Base-by-base conservation (phyloP, 2,113 vertebrate species). In the Thalassoma bifasciatum region DNA sequence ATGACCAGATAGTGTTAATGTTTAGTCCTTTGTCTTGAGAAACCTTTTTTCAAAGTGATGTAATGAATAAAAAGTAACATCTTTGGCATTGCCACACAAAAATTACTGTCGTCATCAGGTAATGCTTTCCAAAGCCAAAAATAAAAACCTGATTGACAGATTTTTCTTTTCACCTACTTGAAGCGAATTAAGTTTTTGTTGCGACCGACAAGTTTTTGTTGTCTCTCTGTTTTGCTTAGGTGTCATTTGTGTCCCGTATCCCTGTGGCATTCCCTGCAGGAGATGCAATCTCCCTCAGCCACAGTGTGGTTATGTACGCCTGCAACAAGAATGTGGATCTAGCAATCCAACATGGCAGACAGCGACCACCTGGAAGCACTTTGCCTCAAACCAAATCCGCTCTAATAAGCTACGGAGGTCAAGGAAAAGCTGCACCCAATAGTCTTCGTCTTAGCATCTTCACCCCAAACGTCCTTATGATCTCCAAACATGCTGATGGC, bases 211-310 rank as follows among this genome's bases (percentile, higher is more conserved):
- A n/a, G n/a, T n/a, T n/a, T n/a, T n/a, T 66, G n/a, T 30, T 38
- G 9, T 68, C 14, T 61, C 17, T 50, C 38, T 70, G 40, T 79
- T 37, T 82, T 74, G 86, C 78, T 86, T 84, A 99, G 98, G 97
- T 99, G 59, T 99, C 97, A 0, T 99, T 99, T 89, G 97, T 97
- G 81, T 99, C 97, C 79, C 96, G 98, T 86, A 99, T 99, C 81
- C 98, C 98, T 71, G 98, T 99, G 79, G 98, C 98, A 5, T 99
- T 99, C 82, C 97, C 98, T 0, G 95, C 96, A 0, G 97, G 97
- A 38, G 98, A 99, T 76, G 98, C 98, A 19, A 99, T 96, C 87
- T 99, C 98, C 46, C 94, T 99, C 72, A 97, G 96, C 92, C 96
- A 96, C 92, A 98, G 96, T 75, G 94, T 99, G 90, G 96, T 98